A percentile compares a stretch with the other conserved stretches of the same genome.
phyloP scores from a whole-genome alignment of 1,140 invertebrate species.

The Marisa cornuarietis region DNA sequence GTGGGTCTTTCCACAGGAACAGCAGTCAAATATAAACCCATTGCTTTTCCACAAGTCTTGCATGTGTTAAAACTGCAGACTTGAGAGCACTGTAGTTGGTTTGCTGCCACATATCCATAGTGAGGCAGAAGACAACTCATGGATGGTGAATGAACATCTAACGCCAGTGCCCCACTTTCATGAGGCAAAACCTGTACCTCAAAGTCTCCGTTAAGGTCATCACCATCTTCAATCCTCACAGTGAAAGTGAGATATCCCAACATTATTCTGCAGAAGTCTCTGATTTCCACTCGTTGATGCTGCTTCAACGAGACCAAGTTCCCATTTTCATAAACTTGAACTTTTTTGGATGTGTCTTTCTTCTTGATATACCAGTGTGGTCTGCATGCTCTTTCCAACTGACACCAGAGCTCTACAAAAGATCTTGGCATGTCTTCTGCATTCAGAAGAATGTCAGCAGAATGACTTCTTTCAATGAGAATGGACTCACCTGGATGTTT shows the following conservation, averaged over 20 bases:
- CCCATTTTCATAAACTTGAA: background rate
- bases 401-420: background rate
- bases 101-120: too few relatives aligned
- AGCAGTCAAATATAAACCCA: too few relatives aligned
- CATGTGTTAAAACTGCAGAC: background rate
- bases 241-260: background rate
- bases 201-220: background rate
- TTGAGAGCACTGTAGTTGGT: background rate
- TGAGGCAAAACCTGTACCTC: background rate
- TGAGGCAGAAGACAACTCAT: too few relatives aligned
- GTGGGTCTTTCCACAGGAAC: too few relatives aligned
- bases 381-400: background rate
- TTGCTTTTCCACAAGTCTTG: too few relatives aligned
- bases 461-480: background rate
- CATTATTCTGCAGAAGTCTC: background rate
- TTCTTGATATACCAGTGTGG: background rate
- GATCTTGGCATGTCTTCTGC: background rate
- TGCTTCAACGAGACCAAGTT: background rate
- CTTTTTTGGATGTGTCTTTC: background rate
- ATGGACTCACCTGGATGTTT: background rate
- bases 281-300: background rate
- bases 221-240: background rate
- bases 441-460: slow-evolving; percentile 1
- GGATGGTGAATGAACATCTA: too few relatives aligned
- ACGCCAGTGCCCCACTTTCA: background rate